phyloP scores from a whole-genome alignment of 1,140 invertebrate genomes.

The Drosophila gunungcola region DNA sequence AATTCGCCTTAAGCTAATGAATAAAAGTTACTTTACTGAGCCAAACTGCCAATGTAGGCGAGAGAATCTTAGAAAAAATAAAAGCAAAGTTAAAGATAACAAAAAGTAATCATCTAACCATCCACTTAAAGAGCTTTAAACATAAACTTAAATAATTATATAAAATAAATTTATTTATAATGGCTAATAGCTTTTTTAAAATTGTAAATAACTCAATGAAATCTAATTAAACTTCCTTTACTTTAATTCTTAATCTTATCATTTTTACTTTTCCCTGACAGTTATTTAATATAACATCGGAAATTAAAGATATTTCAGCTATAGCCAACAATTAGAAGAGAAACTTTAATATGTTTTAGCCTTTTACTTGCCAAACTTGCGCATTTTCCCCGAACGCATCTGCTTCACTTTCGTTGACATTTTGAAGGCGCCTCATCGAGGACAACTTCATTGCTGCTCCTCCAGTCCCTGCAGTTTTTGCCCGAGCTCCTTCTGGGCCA shows the following conservation, averaged over 20 bases:
- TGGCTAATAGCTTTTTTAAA: no score
- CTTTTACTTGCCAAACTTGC: slow-evolving; percentile 28
- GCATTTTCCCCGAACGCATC: slow-evolving; percentile 3
- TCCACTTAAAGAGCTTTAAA: no score
- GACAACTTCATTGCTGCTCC: slow-evolving; percentile 29
- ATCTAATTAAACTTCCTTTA: no score
- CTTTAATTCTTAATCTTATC: no score
- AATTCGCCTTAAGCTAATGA: slow-evolving; percentile 30
- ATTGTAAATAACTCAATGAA: no score
- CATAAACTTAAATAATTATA: no score
- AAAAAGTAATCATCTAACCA: not conserved
- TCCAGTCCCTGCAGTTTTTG: slow-evolving; percentile 2
- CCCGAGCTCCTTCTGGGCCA: slow-evolving; percentile 35
- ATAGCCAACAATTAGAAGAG: not conserved
- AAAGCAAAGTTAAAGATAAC: not conserved
- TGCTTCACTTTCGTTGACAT: slow-evolving; percentile 53
- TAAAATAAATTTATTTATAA: no score
- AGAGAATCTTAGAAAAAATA: not conserved
- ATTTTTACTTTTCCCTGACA: not conserved
- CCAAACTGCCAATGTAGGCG: not conserved
- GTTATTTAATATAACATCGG: not conserved
- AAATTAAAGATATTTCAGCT: not conserved
- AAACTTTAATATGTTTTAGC: slow-evolving; percentile 10
- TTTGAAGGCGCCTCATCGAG: slow-evolving; percentile 46
- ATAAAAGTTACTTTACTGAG: not conserved